A percentile compares a stretch with the other conserved stretches of the same genome.
These are phyloP conservation scores for Crocidura indochinensis DNA, from an alignment of 2,797 vertebrate genomes.

Conservation along the genomic window DNA sequence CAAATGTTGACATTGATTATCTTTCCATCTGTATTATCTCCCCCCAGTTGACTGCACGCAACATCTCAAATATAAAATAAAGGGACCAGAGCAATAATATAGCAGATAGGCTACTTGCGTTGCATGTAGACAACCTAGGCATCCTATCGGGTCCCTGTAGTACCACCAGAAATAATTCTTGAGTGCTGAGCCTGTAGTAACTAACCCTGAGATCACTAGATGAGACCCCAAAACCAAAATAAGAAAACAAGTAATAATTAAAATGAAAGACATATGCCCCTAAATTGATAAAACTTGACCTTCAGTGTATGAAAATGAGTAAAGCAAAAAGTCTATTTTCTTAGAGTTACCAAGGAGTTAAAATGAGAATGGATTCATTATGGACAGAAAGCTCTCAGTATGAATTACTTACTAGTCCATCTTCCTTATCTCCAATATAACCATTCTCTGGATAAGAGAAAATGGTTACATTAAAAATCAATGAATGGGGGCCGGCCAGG, in stretches of 20 bases:
- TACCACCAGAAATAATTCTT: too few relatives aligned
- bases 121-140: too few relatives aligned
- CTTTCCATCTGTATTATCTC: background rate
- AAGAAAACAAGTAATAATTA: too few relatives aligned
- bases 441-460: constrained; percentile 21
- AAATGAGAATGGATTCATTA: background rate
- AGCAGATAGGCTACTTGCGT: too few relatives aligned
- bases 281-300: background rate
- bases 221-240: too few relatives aligned
- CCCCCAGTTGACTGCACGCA: background rate
- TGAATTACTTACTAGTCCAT: background rate
- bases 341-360: background rate
- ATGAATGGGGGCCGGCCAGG: background rate
- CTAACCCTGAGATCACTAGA: too few relatives aligned
- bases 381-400: too few relatives aligned
- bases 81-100: too few relatives aligned
- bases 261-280: background rate
- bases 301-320: background rate
- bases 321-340: constrained; percentile 32
- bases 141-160: too few relatives aligned
- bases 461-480: background rate
- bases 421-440: background rate
- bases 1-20: background rate
- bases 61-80: constrained; percentile 45
- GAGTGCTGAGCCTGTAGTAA: too few relatives aligned